phyloP scores from a whole-genome alignment of 1,140 invertebrate genomes.

The Zaprionus ghesquierei region DNA sequence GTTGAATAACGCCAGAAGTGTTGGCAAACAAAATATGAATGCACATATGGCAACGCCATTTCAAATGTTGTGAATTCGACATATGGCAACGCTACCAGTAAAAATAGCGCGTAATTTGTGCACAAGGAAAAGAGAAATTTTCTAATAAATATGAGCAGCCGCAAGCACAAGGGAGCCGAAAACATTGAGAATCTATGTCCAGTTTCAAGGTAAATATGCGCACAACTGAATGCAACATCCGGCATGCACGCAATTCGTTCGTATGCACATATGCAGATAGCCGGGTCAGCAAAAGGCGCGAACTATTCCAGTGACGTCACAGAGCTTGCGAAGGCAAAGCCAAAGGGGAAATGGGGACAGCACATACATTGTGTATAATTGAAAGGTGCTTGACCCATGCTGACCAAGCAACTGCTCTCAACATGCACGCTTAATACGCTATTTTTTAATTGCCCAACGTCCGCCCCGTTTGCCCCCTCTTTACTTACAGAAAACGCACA shows the following conservation, averaged over 20 bases:
- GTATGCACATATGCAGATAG: background rate
- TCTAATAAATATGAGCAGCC: constrained; percentile 68
- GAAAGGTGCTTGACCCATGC: constrained; percentile 66
- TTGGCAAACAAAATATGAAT: background rate
- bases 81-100: constrained; percentile 29
- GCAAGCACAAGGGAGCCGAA: constrained; percentile 65
- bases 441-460: constrained; percentile 38
- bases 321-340: constrained; percentile 23
- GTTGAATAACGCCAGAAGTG: constrained; percentile 2
- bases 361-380: constrained; percentile 29
- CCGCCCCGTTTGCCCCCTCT: background rate
- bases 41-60: constrained; percentile 3
- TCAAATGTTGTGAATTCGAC: background rate
- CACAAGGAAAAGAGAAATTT: constrained; percentile 40
- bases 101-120: constrained; percentile 75
- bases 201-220: constrained; percentile 59
- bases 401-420: constrained; percentile 47
- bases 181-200: constrained; percentile 81
- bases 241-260: background rate
- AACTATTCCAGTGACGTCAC: constrained; percentile 58
- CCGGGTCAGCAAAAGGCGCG: constrained; percentile 35
- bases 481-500: constrained; percentile 66
- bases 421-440: constrained; percentile 13
- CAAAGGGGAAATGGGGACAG: constrained; percentile 47
- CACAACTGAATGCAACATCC: background rate